Evolutionary conservation across 2,888 invertebrate genomes (phyloP).

Genomic region (Trimorus sp.): DNA sequence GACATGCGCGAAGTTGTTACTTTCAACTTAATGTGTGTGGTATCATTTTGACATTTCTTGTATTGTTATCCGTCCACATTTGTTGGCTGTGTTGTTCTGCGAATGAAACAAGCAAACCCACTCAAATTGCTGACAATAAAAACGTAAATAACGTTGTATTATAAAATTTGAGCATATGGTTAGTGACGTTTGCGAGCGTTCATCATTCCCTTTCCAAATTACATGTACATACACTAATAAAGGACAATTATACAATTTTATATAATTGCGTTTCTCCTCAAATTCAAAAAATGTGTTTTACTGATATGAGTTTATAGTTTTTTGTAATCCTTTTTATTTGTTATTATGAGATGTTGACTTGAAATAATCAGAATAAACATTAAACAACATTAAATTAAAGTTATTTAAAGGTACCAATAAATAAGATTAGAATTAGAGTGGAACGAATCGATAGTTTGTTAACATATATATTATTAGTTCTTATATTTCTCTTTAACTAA

Average conservation of each 20-base stretch:
- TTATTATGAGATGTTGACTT: too few relatives aligned
- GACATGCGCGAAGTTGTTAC: conserved; percentile 45
- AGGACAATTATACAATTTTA: conserved; percentile 22
- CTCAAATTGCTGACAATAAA: conserved; percentile 63
- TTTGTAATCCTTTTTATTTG: too few relatives aligned
- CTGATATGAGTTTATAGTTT: too few relatives aligned
- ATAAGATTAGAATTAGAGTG: too few relatives aligned
- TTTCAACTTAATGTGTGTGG: conserved; percentile 19
- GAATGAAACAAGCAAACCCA: conserved; percentile 53
- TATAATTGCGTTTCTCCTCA: neutral
- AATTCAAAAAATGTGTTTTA: neutral
- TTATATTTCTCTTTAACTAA: too few relatives aligned
- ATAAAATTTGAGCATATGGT: conserved; percentile 16
- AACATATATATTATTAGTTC: too few relatives aligned
- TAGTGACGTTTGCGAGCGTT: conserved; percentile 4
- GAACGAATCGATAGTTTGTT: too few relatives aligned
- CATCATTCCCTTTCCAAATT: conserved; percentile 16
- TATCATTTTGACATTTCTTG: conserved; percentile 51
- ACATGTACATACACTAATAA: conserved; percentile 26
- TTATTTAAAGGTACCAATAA: too few relatives aligned
- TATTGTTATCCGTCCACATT: conserved; percentile 63
- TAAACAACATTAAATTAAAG: too few relatives aligned
- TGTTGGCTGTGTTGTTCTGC: conserved; percentile 63
- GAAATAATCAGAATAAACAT: too few relatives aligned
- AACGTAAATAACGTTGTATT: conserved; percentile 41